Conservation (phyloP, 2,888 invertebrate genomes). For the Argynnis bischoffii region DNA sequence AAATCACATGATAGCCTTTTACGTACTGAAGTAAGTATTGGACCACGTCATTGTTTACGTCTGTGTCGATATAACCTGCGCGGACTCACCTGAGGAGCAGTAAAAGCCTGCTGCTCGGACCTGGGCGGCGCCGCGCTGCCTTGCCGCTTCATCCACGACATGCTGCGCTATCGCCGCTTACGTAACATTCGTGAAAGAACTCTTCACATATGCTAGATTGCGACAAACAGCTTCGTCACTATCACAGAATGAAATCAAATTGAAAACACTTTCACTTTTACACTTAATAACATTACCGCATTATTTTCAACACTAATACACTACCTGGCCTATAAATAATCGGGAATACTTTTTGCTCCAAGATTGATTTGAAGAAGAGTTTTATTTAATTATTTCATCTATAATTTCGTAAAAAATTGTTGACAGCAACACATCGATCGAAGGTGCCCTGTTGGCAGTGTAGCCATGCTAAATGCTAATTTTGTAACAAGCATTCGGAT, state of each 20-base stretch:
- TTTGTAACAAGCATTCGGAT: conserved; percentile 29
- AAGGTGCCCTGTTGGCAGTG: conserved; percentile 82
- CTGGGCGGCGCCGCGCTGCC: conserved; percentile 56
- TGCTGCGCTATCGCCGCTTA: conserved; percentile 67
- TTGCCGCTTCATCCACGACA: conserved; percentile 79
- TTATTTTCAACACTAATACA: conserved; percentile 26
- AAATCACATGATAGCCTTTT: conserved; percentile 50
- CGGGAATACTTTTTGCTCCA: conserved; percentile 3
- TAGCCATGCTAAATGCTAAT: conserved; percentile 57
- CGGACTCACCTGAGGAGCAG: conserved; percentile 64
- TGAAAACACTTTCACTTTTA: conserved; percentile 71
- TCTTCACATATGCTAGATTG: conserved; percentile 68
- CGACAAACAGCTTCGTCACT: conserved; percentile 67
- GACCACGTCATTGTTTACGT: conserved; percentile 78
- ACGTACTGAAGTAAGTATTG: conserved; percentile 40
- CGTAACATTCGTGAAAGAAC: conserved; percentile 71
- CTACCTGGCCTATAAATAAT: conserved; percentile 9
- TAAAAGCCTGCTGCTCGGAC: conserved; percentile 60
- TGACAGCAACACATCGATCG: conserved; percentile 80
- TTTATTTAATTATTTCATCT: conserved; percentile 57
- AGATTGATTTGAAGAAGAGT: conserved; percentile 42
- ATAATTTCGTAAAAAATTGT: conserved; percentile 54
- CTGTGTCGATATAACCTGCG: conserved; percentile 58
- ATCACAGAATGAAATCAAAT: conserved; percentile 56
- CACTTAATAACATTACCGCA: conserved; percentile 39